phyloP scores from a whole-genome alignment of 2,797 vertebrate species.

The Diceros bicornis region DNA sequence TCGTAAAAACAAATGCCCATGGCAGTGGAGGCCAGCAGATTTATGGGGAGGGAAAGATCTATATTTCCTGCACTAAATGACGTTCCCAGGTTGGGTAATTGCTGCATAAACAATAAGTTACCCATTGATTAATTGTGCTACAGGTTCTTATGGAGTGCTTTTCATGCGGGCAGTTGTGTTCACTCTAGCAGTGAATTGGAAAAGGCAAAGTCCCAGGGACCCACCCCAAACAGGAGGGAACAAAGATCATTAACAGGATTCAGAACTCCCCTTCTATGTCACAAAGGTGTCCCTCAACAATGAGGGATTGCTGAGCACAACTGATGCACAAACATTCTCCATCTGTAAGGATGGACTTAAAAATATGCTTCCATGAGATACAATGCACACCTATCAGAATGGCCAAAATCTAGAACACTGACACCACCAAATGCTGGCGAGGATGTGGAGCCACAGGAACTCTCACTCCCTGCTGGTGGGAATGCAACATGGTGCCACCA shows the following conservation, averaged over 20 bases:
- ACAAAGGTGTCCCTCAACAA: rapidly evolving
- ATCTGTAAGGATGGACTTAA: neutral
- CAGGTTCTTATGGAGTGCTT: slow-evolving; percentile 29
- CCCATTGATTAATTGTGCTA: slow-evolving; percentile 23
- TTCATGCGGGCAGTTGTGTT: neutral
- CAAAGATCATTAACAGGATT: neutral
- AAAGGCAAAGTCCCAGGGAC: neutral
- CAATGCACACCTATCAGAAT: rapidly evolving
- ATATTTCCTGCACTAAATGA: neutral
- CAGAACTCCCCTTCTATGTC: neutral
- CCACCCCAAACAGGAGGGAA: neutral
- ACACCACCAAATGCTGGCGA: rapidly evolving
- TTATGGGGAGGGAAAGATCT: slow-evolving; percentile 28
- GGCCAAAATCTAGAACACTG: neutral
- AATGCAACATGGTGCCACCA: rapidly evolving
- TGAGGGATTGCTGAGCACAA: neutral
- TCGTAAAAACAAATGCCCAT: slow-evolving; percentile 48
- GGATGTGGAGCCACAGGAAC: rapidly evolving
- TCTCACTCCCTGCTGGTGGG: rapidly evolving
- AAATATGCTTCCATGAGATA: neutral
- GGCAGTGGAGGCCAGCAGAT: slow-evolving; percentile 66
- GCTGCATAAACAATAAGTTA: slow-evolving; percentile 60
- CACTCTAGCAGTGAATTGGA: neutral
- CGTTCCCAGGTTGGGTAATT: slow-evolving; percentile 46
- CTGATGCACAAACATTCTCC: neutral